Evolutionary conservation across 2,113 vertebrate genomes (phyloP), one percentile per base, ranked within the genome.

Genomic region (Apteryx mantelli): DNA sequence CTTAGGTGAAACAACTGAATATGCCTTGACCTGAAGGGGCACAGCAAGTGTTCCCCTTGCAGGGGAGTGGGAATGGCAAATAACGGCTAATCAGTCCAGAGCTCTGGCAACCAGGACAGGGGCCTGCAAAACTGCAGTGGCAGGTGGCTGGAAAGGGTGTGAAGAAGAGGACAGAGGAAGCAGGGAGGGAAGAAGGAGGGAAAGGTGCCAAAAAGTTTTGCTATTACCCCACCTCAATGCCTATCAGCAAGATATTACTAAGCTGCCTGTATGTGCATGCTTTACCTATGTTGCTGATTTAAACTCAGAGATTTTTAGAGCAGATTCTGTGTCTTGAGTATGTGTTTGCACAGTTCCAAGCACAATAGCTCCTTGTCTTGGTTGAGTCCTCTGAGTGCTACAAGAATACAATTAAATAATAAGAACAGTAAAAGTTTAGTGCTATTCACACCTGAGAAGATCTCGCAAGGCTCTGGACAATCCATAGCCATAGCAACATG

Each of bases 331-430:
- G 36, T 87, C 36, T 58, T 34, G 36, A 89, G 50, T 58, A 30
- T 30, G 28, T 66, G 55, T 79, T 92, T 82, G 79, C 71, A 85
- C 40, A 75, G 82, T 63, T 92, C 44, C 24, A 91, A 88, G 44
- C 40, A 91, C 74, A 97, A 87, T 16, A 91, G 78, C 40, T 87
- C 86, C 66, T 94, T 95, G 46, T 91, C 53, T 42, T 95, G 48
- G 56, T 40, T 46, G 30, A 86, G 15, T 66, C 40, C 55, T 86
- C 73, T 86, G 79, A 94, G 76, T 0, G 19, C 50, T 76, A 55
- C 1, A 0, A 77, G 74, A 94, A 92, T 42, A 79, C 28, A 89
- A 70, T 52, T 91, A 89, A 91, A 85, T 63, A 96, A 69, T n/a
- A 91, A 74, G 46, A 90, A 58, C 82, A 88, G 53, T 58, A 83